Base-by-base conservation (phyloP, 1,140 invertebrate genomes). In the Drosophila rhopaloa region DNA sequence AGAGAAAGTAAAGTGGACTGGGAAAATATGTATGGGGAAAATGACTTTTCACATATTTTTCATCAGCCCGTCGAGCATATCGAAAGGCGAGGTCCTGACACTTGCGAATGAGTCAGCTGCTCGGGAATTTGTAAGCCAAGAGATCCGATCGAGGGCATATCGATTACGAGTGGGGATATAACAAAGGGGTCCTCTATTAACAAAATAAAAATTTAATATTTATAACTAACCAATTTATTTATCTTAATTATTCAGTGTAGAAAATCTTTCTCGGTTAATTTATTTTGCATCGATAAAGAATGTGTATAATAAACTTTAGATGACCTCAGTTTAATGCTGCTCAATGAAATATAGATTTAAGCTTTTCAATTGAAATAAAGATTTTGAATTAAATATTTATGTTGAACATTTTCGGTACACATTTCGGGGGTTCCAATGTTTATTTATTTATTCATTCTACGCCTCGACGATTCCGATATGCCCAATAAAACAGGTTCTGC, bases 31-130 rank as follows among this genome's bases (percentile, higher is more conserved):
- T 56, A 47, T 27, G 14, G 55, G 54, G 37, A 55, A 70, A 70
- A 47, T 70, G 65, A 35, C 67, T 67, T 44, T 67, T 68, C 47
- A 35, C 65, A 54, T 44, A 67, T 53, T 67, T 67, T 29, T 37
- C 65, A 67, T 66, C 61, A 44, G 38, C 29, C 7, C 47, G 27
- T 0, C 27, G 27, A 50, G 27, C 47, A 32, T 29, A 54, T 59
- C 44, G 44, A 47, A 27, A 19, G 11, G 11, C n/a, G 55, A 41
- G 60, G 60, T 67, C 63, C 60, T 67, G 60, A 44, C 59, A 65
- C 60, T 51, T 16, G 16, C 35, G 4, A 13, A 13, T 66, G 61
- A 68, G 19, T 68, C 65, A 68, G 65, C 19, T 6, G 27, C 10
- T 11, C 8, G 44, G 35, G 13, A 47, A 66, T 41, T 16, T 9